Percentiles rank a stretch among this genome's conserved stretches.
Conservation (phyloP, 64 coral and sea anemone genomes). For the Pocillopora verrucosa region DNA sequence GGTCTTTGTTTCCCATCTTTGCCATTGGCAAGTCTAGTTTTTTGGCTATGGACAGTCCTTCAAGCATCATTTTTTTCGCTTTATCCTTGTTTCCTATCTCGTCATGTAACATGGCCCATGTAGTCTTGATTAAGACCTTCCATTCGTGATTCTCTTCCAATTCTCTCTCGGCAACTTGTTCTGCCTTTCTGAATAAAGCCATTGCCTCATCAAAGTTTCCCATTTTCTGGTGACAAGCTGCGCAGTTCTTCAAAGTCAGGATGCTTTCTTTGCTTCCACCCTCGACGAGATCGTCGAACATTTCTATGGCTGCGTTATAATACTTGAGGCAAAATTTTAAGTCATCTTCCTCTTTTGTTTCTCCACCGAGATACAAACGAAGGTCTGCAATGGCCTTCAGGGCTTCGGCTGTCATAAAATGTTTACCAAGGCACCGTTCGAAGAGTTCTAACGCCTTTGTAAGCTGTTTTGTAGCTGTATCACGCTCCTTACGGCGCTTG, state of each 20-base stretch:
- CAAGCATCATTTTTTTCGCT: not conserved
- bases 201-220: conserved; percentile 6
- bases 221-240: not conserved
- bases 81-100: not conserved
- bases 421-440: conserved; percentile 3
- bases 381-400: conserved; percentile 37
- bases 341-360: not conserved
- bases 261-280: conserved; percentile 16
- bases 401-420: conserved; percentile 22
- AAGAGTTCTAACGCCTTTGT: conserved; percentile 2
- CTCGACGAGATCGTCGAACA: not conserved
- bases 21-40: not conserved
- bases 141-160: conserved; percentile 11
- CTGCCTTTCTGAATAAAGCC: not conserved
- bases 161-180: conserved; percentile 2
- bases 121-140: conserved; percentile 19
- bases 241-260: conserved; percentile 7
- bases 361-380: not conserved
- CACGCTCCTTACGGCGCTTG: not conserved
- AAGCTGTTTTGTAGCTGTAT: conserved; percentile 14
- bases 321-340: not conserved
- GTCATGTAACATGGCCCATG: conserved; percentile 1
- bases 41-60: not conserved
- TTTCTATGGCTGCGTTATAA: conserved; percentile 12
- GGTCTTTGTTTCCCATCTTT: not conserved